Evolutionary conservation across 1,140 invertebrate species (phyloP).

Genomic region (Drosophila saltans): DNA sequence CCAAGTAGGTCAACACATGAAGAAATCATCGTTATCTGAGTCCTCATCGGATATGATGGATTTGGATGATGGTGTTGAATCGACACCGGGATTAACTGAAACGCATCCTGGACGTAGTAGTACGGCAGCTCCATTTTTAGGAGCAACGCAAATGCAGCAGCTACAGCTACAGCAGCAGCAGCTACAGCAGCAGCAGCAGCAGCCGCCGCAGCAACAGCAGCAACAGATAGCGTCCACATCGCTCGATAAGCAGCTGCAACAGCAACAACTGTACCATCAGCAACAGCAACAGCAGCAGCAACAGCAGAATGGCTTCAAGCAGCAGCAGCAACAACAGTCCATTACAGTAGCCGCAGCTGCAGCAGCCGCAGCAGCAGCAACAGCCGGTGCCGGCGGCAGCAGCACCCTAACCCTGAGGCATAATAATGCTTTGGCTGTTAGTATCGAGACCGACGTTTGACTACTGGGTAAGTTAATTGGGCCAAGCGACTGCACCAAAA

Average conservation of each 20-base stretch:
- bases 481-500: constrained; percentile 13
- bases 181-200: constrained; percentile 29
- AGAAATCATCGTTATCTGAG: constrained; percentile 95
- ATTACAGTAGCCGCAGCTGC: constrained; percentile 45
- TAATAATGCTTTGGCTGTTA: constrained; percentile 90
- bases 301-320: constrained; percentile 50
- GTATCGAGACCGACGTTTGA: constrained; percentile 99
- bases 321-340: constrained; percentile 53
- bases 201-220: constrained; percentile 28
- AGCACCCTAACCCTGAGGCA: constrained; percentile 91
- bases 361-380: constrained; percentile 62
- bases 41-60: constrained; percentile 98
- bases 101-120: constrained; percentile 78
- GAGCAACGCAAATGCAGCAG: constrained; percentile 69
- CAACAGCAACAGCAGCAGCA: constrained; percentile 59
- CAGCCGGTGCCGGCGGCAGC: constrained; percentile 87
- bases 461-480: constrained; percentile 89
- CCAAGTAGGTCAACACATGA: constrained; percentile 92
- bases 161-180: constrained; percentile 38
- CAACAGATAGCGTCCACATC: constrained; percentile 45
- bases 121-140: constrained; percentile 82
- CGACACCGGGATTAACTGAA: constrained; percentile 86
- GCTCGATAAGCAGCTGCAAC: constrained; percentile 58
- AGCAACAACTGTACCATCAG: constrained; percentile 41
- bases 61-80: constrained; percentile 93